A percentile compares a stretch with the other conserved stretches of the same genome.
These are phyloP conservation scores for Drosophila lacteicornis DNA, from an alignment of 1,140 invertebrate genomes.

Conservation along the genomic window DNA sequence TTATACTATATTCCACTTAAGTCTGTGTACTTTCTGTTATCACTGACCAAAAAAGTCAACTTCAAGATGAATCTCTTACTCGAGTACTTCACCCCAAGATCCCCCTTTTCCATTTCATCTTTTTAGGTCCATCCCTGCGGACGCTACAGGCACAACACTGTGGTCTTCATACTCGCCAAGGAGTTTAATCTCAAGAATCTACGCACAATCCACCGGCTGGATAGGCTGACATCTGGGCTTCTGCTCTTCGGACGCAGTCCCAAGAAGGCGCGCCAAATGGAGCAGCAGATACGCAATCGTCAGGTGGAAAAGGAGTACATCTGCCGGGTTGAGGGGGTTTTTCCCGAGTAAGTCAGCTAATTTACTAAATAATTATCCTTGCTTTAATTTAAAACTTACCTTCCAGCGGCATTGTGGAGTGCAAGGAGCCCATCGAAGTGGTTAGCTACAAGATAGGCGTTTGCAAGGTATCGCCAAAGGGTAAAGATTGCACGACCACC, in stretches of 20 bases:
- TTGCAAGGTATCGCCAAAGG: conserved; percentile 95
- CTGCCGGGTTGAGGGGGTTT: conserved; percentile 97
- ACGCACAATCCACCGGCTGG: conserved; percentile 95
- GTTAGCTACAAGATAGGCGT: conserved; percentile 98
- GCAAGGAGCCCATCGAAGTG: conserved; percentile 96
- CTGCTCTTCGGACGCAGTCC: conserved; percentile 96
- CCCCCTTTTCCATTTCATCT: background rate
- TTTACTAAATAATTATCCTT: no score
- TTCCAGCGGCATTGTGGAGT: conserved; percentile 88
- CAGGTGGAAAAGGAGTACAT: conserved; percentile 98
- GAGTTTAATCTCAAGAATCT: conserved; percentile 97
- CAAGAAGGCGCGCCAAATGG: conserved; percentile 96
- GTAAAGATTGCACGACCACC: conserved; percentile 95
- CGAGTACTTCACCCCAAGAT: background rate
- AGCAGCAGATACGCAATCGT: conserved; percentile 96
- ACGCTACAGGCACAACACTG: conserved; percentile 97
- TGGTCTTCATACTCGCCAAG: conserved; percentile 98
- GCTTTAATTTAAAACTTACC: background rate
- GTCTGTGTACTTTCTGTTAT: conserved; percentile 15
- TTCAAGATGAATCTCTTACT: conserved; percentile 1
- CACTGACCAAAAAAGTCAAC: conserved; percentile 8
- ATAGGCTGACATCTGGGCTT: conserved; percentile 97
- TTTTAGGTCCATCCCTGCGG: conserved; percentile 97
- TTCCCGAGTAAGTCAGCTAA: conserved; percentile 93
- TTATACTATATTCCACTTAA: background rate